Conservation (phyloP, 2,888 invertebrate genomes). For the Cephus sareptanus region DNA sequence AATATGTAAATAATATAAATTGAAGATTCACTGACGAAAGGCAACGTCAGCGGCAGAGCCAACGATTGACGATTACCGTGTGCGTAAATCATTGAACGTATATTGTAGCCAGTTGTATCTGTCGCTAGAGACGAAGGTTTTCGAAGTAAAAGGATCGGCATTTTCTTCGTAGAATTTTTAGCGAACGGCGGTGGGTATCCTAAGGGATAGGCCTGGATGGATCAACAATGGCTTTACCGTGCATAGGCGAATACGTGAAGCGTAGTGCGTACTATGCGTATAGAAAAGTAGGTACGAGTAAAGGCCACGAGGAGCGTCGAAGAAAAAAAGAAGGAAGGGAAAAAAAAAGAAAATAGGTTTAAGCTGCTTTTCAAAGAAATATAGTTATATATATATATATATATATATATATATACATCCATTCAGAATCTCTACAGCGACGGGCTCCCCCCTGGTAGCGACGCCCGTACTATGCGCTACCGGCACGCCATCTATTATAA, state of each 20-base stretch:
- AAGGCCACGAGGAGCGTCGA: background rate
- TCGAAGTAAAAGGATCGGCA: background rate
- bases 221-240: background rate
- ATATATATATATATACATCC: background rate
- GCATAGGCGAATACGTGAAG: background rate
- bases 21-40: no score
- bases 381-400: background rate
- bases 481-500: constrained; percentile 1
- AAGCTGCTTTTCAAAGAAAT: background rate
- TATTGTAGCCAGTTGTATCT: background rate
- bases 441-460: background rate
- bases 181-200: background rate
- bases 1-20: no score
- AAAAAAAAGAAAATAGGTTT: background rate
- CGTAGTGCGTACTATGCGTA: background rate
- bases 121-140: background rate
- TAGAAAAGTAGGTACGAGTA: background rate
- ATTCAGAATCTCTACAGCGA: background rate
- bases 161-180: background rate
- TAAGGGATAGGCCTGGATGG: background rate
- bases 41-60: no score
- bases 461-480: background rate
- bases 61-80: background rate
- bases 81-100: background rate
- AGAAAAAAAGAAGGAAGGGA: no score